phyloP scores from a whole-genome alignment of 2,888 invertebrate genomes.

The Tinea pellionella region DNA sequence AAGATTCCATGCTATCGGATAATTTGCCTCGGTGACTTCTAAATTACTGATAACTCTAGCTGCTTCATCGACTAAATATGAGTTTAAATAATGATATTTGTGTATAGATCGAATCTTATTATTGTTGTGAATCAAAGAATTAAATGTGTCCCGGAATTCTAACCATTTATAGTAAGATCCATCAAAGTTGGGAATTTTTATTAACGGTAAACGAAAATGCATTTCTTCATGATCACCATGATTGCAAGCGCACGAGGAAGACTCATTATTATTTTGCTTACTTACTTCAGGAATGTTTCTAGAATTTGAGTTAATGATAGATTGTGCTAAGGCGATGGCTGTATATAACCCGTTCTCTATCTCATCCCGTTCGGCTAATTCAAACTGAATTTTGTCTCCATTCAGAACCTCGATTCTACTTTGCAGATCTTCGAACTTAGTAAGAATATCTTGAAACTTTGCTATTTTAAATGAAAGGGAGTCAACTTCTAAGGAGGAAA shows the following conservation, averaged over 20 bases:
- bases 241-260: no score
- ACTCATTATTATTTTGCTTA: no score
- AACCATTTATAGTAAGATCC: no score
- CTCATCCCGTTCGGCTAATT: background rate
- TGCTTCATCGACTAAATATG: background rate
- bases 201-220: background rate
- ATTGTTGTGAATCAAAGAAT: background rate
- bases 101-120: background rate
- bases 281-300: background rate
- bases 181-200: background rate
- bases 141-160: no score
- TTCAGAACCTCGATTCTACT: no score
- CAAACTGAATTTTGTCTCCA: no score
- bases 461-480: no score
- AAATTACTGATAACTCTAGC: background rate
- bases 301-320: background rate
- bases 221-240: no score
- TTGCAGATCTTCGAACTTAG: no score
- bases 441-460: no score
- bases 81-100: slow-evolving; percentile 4
- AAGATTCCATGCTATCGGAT: slow-evolving; percentile 1
- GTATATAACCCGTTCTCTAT: background rate
- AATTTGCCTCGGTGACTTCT: background rate
- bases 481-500: no score
- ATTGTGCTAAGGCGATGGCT: background rate